Conservation (phyloP, 2,113 vertebrate species). For the Stegostoma tigrinum region DNA sequence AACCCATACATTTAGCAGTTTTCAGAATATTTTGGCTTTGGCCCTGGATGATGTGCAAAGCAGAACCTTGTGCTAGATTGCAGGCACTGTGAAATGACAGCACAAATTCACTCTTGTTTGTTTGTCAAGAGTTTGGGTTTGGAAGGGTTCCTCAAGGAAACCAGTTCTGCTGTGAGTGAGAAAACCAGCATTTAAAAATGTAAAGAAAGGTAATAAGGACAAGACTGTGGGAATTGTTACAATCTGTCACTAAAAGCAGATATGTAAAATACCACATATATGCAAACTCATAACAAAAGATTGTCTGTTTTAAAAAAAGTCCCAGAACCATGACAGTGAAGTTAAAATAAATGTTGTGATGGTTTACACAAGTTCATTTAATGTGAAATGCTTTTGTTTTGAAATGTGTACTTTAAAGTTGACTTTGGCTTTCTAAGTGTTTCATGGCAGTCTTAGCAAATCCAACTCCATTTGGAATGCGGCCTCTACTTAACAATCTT, state of each 20-base stretch:
- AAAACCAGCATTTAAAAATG: background rate
- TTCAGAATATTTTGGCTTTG: background rate
- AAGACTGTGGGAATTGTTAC: background rate
- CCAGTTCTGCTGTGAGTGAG: background rate
- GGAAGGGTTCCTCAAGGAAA: background rate
- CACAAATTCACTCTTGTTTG: background rate
- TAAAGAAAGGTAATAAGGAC: background rate
- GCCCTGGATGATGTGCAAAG: background rate
- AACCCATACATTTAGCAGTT: background rate
- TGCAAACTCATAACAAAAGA: conserved; percentile 4
- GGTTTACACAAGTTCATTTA: background rate
- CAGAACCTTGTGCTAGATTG: background rate
- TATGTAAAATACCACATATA: background rate
- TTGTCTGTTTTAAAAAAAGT: conserved; percentile 14
- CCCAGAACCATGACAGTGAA: background rate
- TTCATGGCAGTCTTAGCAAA: conserved; percentile 14
- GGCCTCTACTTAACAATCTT: background rate
- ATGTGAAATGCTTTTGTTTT: background rate
- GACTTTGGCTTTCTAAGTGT: background rate
- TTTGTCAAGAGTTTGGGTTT: background rate
- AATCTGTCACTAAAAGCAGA: background rate
- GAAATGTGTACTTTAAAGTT: background rate
- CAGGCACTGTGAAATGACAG: background rate
- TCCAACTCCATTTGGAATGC: background rate
- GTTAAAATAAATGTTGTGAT: background rate